Base-by-base conservation (phyloP, 2,797 vertebrate genomes). In the Amblyraja radiata region DNA sequence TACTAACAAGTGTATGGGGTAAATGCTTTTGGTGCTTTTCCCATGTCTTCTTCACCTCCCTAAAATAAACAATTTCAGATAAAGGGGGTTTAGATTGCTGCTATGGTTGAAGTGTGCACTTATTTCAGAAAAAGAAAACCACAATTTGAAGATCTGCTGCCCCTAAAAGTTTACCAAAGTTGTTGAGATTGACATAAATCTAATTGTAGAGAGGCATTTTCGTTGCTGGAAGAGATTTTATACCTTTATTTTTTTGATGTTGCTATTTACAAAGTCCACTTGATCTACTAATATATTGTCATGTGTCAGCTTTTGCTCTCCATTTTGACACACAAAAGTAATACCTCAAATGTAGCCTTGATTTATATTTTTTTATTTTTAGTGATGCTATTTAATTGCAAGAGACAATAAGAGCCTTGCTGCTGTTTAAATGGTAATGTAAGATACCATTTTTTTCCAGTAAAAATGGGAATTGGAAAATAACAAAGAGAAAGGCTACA, bases 311-410 rank as follows among this genome's bases (percentile, higher is more conserved):
- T 97, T 98, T 98, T 96, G 97, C 96, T 98, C 97, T 98, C 98
- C 97, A 98, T 98, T 98, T 97, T 98, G 97, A 98, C 97, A 79
- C 97, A 96, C 97, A 98, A 97, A 98, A 95, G 97, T 97, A 97
- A 99, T 99, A 99, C 98, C 98, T 99, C 98, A 98, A 93, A 81
- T 80, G 78, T 80, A 93, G 81, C 81, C 81, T 92, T 92, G 90
- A 92, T 92, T 92, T 92, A 92, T 92, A 92, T 92, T 92, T 92
- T 92, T 92, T 92, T 92, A 92, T 92, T 92, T 92, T 92, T 92
- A 92, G 90, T 92, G 71, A 92, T 92, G 90, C 90, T 92, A 74
- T 92, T 92, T 92, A 92, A 92, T 92, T 92, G 90, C 90, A 92
- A 92, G 90, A 92, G 90, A 92, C 90, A 92, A 92, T 92, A 92